Base-by-base conservation (phyloP, 2,797 vertebrate genomes). In the Manis javanica region DNA sequence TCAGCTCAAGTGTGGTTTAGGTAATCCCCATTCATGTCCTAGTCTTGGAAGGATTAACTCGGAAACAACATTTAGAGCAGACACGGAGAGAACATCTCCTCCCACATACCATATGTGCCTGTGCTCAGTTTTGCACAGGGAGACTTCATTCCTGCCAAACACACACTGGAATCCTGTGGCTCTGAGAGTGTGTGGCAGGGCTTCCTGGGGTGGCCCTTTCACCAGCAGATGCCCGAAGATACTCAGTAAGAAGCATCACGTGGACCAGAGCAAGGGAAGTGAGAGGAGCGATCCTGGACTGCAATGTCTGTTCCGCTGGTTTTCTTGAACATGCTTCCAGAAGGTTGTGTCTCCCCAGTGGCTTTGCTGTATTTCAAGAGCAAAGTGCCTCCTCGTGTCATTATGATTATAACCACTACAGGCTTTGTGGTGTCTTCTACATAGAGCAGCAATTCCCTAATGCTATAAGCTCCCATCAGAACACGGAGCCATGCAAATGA, bases 1-100 rank as follows among this genome's bases (percentile, higher is more conserved):
- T 93, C 26, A 69, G 57, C 68, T 94, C 26, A 14, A 53, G 59
- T 46, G 31, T 90, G 64, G 90, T 75, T 95, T 46, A 83, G 96
- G 96, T 77, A 95, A 92, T 97, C 96, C 97, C 96, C 95, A 96
- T 96, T 97, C 97, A 97, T 88, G 74, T 95, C 88, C 90, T 71
- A 74, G 31, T 81, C 90, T 87, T 95, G 84, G 87, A 96, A 94
- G 0, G 11, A 87, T 39, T 23, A 96, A 87, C 95, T 96, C 42
- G 1, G 87, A 93, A 96, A 66, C 93, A 96, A 75, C 92, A 93
- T 96, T 94, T 88, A n/a, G 46, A 95, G 72, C 95, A 97, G 96
- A 90, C 88, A 79, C n/a, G 0, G 77, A 90, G 95, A 94, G 97
- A 98, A 98, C 97, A 95, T 97, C 78, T 68, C 71, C 93, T 92